Percentiles rank a stretch among this genome's conserved stretches.
These are phyloP conservation scores for Endotricha flammealis DNA, from an alignment of 2,888 invertebrate genomes.

Conservation along the genomic window DNA sequence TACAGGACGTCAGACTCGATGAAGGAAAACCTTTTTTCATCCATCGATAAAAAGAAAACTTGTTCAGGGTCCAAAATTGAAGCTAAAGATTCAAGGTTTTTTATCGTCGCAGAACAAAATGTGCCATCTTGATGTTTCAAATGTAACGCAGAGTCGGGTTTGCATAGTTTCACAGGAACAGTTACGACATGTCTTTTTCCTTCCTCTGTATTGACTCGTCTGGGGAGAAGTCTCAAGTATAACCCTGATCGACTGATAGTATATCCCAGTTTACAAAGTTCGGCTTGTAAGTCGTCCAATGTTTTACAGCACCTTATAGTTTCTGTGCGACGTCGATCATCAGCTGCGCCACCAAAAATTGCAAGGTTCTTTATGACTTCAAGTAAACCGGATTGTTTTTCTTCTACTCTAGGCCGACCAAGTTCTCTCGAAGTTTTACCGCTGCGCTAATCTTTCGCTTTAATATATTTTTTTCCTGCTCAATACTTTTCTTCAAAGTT, in stretches of 20 bases:
- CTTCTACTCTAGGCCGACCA: constrained; percentile 13
- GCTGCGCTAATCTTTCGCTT: constrained; percentile 9
- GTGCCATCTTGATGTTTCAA: constrained; percentile 12
- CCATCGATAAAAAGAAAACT: constrained; percentile 19
- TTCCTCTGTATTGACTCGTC: constrained; percentile 13
- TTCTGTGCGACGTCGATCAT: constrained; percentile 18
- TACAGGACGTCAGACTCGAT: neutral
- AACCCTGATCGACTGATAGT: constrained; percentile 14
- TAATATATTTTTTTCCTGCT: constrained; percentile 1
- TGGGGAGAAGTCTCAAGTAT: constrained; percentile 16
- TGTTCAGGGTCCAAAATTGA: constrained; percentile 17
- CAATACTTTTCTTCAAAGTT: constrained; percentile 12
- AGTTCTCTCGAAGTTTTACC: constrained; percentile 8
- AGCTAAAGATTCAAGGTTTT: constrained; percentile 16
- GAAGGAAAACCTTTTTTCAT: constrained; percentile 12
- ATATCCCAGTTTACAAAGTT: constrained; percentile 14
- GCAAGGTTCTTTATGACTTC: constrained; percentile 12
- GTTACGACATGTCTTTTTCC: constrained; percentile 16
- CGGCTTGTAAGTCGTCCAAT: constrained; percentile 15
- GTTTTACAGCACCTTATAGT: constrained; percentile 16
- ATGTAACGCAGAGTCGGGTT: constrained; percentile 15
- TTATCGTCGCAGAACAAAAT: constrained; percentile 14
- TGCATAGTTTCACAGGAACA: constrained; percentile 15
- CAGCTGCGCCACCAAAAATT: constrained; percentile 17
- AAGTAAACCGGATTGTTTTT: constrained; percentile 6